These are phyloP conservation scores for Pseudoips prasinana DNA, from an alignment of 2,888 invertebrate genomes.

Conservation along the genomic window DNA sequence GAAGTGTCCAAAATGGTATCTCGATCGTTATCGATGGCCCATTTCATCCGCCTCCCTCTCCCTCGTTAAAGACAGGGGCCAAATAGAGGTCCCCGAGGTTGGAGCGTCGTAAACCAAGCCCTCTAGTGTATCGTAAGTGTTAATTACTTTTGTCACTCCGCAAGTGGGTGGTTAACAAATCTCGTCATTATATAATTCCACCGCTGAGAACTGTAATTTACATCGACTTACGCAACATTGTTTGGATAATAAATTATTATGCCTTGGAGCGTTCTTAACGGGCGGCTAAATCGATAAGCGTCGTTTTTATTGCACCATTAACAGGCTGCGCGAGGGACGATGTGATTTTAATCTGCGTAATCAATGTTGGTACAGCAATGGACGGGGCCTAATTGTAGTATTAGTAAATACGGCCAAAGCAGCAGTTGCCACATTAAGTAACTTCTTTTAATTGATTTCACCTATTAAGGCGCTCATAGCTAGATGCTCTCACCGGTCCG, in stretches of 20 bases:
- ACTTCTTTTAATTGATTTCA: too few relatives aligned
- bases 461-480: too few relatives aligned
- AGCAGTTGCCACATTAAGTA: too few relatives aligned
- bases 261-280: conserved; percentile 70
- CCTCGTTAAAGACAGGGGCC: conserved; percentile 53
- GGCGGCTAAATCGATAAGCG: conserved; percentile 75
- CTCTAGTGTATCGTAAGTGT: conserved; percentile 74
- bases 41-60: conserved; percentile 30
- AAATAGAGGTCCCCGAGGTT: conserved; percentile 53
- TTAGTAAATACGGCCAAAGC: conserved; percentile 28
- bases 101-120: conserved; percentile 62
- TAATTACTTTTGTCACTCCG: conserved; percentile 77
- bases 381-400: conserved; percentile 30
- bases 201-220: conserved; percentile 68
- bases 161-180: conserved; percentile 71
- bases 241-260: conserved; percentile 75
- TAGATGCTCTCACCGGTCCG: too few relatives aligned
- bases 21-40: conserved; percentile 52
- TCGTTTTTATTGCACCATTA: conserved; percentile 79
- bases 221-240: conserved; percentile 68
- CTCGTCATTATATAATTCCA: conserved; percentile 64
- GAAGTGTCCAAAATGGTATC: conserved; percentile 38
- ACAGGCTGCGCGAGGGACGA: conserved; percentile 66
- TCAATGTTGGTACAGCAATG: conserved; percentile 49
- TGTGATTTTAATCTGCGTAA: conserved; percentile 75